Conservation (phyloP, 2,797 vertebrate species). For the Pogonophryne albipinna region DNA sequence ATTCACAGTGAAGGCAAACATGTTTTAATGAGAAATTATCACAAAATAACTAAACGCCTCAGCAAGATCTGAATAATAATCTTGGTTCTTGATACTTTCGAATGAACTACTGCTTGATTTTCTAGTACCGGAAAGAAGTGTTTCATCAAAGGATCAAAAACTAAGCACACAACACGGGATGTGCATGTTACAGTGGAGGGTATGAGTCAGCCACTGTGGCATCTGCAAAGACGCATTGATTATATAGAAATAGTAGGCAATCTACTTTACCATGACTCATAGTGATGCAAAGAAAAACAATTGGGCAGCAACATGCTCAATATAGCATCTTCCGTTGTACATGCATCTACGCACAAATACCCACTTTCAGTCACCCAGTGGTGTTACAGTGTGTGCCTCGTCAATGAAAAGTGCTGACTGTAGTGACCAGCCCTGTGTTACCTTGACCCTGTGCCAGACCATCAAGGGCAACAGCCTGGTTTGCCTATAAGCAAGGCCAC, state of each 20-base stretch:
- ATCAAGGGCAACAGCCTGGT: conserved; percentile 65
- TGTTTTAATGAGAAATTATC: conserved; percentile 58
- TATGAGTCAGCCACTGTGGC: conserved; percentile 54
- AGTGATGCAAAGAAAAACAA: conserved; percentile 1
- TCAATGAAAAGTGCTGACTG: conserved; percentile 37
- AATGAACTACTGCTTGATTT: conserved; percentile 36
- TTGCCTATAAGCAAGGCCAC: conserved; percentile 44
- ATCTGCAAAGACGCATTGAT: conserved; percentile 45
- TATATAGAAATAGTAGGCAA: conserved; percentile 44
- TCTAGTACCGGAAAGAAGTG: conserved; percentile 29
- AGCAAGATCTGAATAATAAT: conserved; percentile 47
- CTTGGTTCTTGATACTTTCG: conserved; percentile 35
- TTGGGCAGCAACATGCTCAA: conserved; percentile 6
- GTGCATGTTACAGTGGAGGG: conserved; percentile 21
- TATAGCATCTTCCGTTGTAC: not conserved
- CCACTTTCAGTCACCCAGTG: conserved; percentile 5
- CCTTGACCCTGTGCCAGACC: conserved; percentile 65
- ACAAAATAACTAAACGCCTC: conserved; percentile 45
- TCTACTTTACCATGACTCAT: conserved; percentile 53
- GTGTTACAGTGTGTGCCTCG: conserved; percentile 16
- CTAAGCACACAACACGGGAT: conserved; percentile 41
- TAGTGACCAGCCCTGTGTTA: conserved; percentile 30
- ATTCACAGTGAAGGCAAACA: conserved; percentile 58
- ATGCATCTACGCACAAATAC: not conserved
- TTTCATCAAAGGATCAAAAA: conserved; percentile 41